Conservation (phyloP, 1,140 invertebrate genomes). For the Pseudachorutes palmiensis region DNA sequence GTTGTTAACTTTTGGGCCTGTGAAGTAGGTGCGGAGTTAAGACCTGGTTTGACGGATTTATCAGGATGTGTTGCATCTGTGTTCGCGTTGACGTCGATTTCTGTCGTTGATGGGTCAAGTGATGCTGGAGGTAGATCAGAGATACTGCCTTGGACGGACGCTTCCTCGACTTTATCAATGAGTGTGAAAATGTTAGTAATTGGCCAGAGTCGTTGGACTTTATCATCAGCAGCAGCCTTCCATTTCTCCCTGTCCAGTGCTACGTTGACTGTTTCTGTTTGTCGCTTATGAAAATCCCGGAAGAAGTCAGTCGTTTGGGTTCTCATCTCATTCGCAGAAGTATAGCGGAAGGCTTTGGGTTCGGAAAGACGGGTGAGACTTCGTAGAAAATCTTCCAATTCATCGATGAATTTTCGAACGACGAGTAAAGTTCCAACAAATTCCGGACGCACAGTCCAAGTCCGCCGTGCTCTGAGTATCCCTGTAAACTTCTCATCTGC, state of each 20-base stretch:
- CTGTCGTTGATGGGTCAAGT: neutral
- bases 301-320: conserved; percentile 34
- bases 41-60: no score
- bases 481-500: conserved; percentile 36
- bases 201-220: conserved; percentile 18
- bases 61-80: neutral
- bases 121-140: neutral
- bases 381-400: conserved; percentile 30
- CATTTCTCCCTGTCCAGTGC: conserved; percentile 36
- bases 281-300: conserved; percentile 31
- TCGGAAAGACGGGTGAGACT: conserved; percentile 14
- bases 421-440: conserved; percentile 13
- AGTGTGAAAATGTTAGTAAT: neutral
- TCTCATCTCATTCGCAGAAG: conserved; percentile 31
- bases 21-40: no score
- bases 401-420: conserved; percentile 26
- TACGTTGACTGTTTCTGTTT: conserved; percentile 30
- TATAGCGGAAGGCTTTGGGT: conserved; percentile 25
- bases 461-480: conserved; percentile 26
- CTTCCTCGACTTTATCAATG: neutral
- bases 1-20: no score
- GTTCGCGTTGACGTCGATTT: conserved; percentile 2
- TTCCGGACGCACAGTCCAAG: conserved; percentile 8
- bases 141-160: neutral
- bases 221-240: conserved; percentile 24